A percentile compares a stretch with the other conserved stretches of the same genome.
Evolutionary conservation across 37 sponge, comb jelly and placozoan species (phyloP).

Genomic region (Axinella damicornis): DNA sequence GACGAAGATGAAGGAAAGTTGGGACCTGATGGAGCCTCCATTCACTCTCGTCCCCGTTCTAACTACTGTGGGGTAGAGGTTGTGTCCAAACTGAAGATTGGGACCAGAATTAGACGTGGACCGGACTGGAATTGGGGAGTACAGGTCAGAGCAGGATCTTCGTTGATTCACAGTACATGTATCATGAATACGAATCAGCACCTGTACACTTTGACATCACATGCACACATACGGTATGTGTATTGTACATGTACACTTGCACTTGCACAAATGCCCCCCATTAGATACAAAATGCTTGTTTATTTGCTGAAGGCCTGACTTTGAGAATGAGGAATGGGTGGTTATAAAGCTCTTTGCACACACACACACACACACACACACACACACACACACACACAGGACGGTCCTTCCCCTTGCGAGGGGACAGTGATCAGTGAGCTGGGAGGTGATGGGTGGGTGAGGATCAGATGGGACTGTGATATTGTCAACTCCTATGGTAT

Average conservation of each 20-base stretch:
- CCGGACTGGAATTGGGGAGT: slow-evolving; percentile 99
- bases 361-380: slow-evolving; percentile 1
- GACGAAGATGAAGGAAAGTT: slow-evolving; percentile 4
- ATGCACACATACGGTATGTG: no score
- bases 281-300: no score
- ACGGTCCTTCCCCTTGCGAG: slow-evolving; percentile 76
- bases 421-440: slow-evolving; percentile 91
- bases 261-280: no score
- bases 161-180: no score
- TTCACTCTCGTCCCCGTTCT: background rate
- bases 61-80: slow-evolving; percentile 65
- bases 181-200: background rate
- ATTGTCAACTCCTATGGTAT: slow-evolving; percentile 95
- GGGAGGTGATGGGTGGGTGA: slow-evolving; percentile 92
- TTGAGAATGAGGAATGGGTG: no score
- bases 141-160: slow-evolving; percentile 50
- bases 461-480: slow-evolving; percentile 92
- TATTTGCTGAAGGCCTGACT: no score
- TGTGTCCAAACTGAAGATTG: slow-evolving; percentile 52
- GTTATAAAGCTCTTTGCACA: background rate
- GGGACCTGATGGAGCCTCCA: background rate
- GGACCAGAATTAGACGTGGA: slow-evolving; percentile 88
- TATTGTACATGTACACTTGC: no score
- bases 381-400: no score
- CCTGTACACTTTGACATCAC: no score